A percentile compares a stretch with the other conserved stretches of the same genome.
Conservation (phyloP, 92 coral and sea anemone species). For the Montipora capitata region DNA sequence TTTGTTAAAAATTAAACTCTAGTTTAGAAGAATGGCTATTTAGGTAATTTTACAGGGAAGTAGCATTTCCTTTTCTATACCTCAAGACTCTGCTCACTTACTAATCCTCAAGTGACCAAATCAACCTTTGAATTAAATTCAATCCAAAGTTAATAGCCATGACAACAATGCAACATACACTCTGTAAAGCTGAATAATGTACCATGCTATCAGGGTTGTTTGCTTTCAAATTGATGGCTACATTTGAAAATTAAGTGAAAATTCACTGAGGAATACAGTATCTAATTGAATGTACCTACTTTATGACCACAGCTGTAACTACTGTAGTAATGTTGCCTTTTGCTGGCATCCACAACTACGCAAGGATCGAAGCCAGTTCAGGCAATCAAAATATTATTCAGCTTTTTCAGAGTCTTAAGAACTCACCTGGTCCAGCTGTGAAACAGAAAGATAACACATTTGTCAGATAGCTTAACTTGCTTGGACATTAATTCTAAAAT, state of each 20-base stretch:
- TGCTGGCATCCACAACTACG: no score
- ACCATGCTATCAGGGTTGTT: not conserved
- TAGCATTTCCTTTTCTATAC: constrained; percentile 28
- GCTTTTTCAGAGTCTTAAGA: constrained; percentile 10
- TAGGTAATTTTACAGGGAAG: not conserved
- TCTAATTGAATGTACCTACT: no score
- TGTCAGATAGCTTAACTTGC: not conserved
- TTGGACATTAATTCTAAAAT: not conserved
- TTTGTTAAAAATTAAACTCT: constrained; percentile 63
- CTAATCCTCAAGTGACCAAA: constrained; percentile 65
- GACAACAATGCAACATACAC: constrained; percentile 1
- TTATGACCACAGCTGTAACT: no score
- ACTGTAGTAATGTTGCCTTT: no score
- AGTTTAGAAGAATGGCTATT: constrained; percentile 35
- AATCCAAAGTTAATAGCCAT: constrained; percentile 49
- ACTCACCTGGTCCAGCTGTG: constrained; percentile 32
- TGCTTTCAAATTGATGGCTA: no score
- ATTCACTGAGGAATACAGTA: no score
- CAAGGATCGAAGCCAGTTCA: not conserved
- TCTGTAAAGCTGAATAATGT: constrained; percentile 7
- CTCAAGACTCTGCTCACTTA: constrained; percentile 58
- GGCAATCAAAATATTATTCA: not conserved
- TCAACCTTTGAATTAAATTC: constrained; percentile 59
- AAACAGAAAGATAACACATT: not conserved
- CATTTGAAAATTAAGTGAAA: no score